phyloP scores from a whole-genome alignment of 2,113 vertebrate genomes.

The Progne subis region DNA sequence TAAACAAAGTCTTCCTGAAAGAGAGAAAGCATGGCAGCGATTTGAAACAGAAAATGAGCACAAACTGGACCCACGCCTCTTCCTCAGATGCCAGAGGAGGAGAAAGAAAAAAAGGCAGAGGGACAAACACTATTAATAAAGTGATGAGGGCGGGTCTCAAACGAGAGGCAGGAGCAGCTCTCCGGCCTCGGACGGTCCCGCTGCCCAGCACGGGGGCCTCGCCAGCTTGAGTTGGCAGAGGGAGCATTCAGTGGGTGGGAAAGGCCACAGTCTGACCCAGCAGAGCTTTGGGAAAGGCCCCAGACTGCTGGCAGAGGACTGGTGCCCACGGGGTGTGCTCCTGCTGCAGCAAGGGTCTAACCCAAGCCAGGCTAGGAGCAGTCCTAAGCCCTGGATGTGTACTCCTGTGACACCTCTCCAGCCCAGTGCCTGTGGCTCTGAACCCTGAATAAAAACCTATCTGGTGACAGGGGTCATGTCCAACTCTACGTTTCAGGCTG shows the following conservation, averaged over 20 bases:
- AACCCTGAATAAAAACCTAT: background rate
- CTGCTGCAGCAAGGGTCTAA: background rate
- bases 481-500: background rate
- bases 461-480: background rate
- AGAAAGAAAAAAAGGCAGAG: background rate
- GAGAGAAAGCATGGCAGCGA: conserved; percentile 30
- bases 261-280: background rate
- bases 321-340: background rate
- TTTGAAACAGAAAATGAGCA: conserved; percentile 13
- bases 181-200: background rate
- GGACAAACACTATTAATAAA: conserved; percentile 33
- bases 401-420: background rate
- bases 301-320: background rate
- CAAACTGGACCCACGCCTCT: conserved; percentile 13
- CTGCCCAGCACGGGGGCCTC: fast-evolving
- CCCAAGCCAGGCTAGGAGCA: background rate
- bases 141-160: background rate
- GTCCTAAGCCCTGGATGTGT: fast-evolving
- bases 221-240: background rate
- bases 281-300: conserved; percentile 30
- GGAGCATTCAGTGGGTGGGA: background rate
- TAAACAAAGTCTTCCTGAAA: conserved; percentile 5
- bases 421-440: background rate
- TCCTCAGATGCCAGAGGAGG: background rate
- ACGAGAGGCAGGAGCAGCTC: background rate